phyloP scores from a whole-genome alignment of 2,888 invertebrate species.

The Synergus gifuensis region DNA sequence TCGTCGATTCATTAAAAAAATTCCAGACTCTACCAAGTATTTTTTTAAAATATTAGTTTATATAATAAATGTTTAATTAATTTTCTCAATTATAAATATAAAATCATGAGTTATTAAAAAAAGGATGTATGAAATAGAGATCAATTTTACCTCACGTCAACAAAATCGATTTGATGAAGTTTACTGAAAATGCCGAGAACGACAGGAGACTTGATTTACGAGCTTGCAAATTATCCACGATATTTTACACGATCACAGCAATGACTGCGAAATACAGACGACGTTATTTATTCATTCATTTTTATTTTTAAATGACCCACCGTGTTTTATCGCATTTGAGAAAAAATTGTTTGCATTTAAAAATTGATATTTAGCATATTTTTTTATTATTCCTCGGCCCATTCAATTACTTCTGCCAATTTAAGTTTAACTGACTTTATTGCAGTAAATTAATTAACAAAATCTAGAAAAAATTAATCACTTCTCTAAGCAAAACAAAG shows the following conservation, averaged over 20 bases:
- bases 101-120: not conserved
- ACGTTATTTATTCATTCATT: constrained; percentile 2
- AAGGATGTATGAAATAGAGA: not conserved
- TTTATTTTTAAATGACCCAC: not conserved
- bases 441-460: not conserved
- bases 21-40: not conserved
- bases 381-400: not conserved
- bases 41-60: not conserved
- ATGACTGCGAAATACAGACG: not conserved
- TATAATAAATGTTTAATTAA: not conserved
- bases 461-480: not conserved
- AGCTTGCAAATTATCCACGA: constrained; percentile 4
- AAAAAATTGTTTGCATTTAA: not conserved
- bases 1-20: not conserved
- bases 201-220: constrained; percentile 7
- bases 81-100: not conserved
- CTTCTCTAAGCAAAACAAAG: not conserved
- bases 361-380: not conserved
- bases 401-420: not conserved
- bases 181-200: not conserved
- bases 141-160: not conserved
- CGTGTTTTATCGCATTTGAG: not conserved
- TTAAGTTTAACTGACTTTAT: not conserved
- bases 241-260: not conserved
- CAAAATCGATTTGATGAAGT: not conserved